These are phyloP conservation scores for Athene noctua DNA, from an alignment of 2,113 vertebrate species.

Conservation along the genomic window DNA sequence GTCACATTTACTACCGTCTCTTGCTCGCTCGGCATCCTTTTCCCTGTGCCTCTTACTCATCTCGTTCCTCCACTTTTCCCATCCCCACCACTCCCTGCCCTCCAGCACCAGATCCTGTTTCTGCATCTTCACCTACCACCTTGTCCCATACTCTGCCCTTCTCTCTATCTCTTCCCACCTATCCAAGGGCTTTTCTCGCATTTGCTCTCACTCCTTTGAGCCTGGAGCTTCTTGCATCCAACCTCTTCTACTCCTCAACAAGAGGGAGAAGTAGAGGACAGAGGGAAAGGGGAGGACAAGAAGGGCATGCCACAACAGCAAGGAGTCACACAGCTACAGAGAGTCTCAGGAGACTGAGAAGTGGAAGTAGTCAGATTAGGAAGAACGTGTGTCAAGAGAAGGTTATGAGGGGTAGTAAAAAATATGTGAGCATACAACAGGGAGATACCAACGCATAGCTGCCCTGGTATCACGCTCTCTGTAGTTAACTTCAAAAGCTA, in stretches of 20 bases:
- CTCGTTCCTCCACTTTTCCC: not conserved
- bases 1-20: not conserved
- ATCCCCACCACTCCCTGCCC: not conserved
- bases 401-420: not conserved
- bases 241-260: not conserved
- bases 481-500: not conserved
- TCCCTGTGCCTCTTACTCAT: not conserved
- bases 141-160: not conserved
- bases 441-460: not conserved
- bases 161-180: not conserved
- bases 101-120: not conserved
- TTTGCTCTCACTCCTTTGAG: not conserved
- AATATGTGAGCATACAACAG: not conserved
- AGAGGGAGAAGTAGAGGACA: not conserved
- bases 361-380: not conserved
- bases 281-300: not conserved
- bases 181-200: not conserved
- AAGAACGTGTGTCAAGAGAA: not conserved
- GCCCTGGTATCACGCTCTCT: not conserved
- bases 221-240: not conserved
- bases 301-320: not conserved
- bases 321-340: not conserved
- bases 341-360: not conserved
- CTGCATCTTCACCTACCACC: not conserved
- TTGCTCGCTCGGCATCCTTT: not conserved